These are phyloP conservation scores for Alouatta caraya DNA, from an alignment of 2,797 vertebrate genomes.

Conservation along the genomic window DNA sequence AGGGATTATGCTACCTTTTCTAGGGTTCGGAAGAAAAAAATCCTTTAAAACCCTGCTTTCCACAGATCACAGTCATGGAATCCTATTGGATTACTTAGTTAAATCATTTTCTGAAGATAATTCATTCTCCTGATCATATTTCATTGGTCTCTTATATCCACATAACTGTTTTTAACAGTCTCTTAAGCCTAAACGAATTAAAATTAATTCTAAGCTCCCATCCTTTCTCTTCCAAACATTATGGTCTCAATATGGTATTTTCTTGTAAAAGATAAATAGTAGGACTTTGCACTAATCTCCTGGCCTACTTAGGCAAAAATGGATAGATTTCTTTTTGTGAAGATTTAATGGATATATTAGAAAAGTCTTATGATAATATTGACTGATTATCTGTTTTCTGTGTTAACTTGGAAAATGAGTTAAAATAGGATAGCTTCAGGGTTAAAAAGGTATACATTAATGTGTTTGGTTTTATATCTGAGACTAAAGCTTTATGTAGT, in stretches of 20 bases:
- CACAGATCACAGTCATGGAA: background rate
- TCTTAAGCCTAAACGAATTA: background rate
- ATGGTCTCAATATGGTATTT: constrained; percentile 76
- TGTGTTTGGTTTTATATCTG: constrained; percentile 40
- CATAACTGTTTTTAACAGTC: background rate
- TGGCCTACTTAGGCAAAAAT: constrained; percentile 53
- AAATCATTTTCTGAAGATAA: background rate
- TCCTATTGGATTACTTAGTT: background rate
- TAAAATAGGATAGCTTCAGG: background rate
- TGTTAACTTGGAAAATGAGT: constrained; percentile 33
- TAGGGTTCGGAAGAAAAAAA: constrained; percentile 29
- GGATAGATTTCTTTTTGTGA: constrained; percentile 41
- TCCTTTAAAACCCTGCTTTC: constrained; percentile 16
- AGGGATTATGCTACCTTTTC: background rate
- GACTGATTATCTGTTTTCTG: background rate
- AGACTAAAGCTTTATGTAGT: constrained; percentile 2
- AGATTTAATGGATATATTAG: background rate
- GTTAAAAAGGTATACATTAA: background rate
- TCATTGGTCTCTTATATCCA: background rate
- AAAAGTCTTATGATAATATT: background rate
- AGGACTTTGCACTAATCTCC: background rate
- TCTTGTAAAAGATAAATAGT: constrained; percentile 57
- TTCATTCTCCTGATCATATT: constrained; percentile 29
- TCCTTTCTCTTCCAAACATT: constrained; percentile 18
- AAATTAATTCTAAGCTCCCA: background rate